Percentiles rank a stretch among this genome's conserved stretches.
Conservation (phyloP, 2,888 invertebrate genomes). For the Dromius quadrimaculatus region DNA sequence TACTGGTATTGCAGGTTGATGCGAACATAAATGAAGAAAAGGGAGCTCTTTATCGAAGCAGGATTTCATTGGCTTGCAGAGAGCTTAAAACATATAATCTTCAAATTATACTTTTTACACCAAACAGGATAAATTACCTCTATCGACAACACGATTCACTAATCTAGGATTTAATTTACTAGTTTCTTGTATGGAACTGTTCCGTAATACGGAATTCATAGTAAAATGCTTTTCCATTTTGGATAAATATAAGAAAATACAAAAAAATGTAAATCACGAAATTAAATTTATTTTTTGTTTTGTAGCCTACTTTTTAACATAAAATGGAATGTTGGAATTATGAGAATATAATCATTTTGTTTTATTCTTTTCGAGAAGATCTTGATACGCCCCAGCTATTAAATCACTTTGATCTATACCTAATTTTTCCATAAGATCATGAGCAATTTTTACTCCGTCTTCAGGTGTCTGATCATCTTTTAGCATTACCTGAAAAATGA, state of each 20-base stretch:
- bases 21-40: constrained; percentile 62
- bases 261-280: neutral
- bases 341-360: neutral
- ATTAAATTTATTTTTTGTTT: neutral
- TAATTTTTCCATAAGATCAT: constrained; percentile 76
- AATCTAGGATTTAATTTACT: neutral
- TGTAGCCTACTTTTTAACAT: neutral
- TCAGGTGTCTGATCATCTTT: constrained; percentile 74
- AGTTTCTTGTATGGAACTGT: neutral
- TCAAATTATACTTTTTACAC: neutral
- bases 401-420: constrained; percentile 74
- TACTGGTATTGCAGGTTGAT: constrained; percentile 65
- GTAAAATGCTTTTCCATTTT: constrained; percentile 14
- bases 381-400: constrained; percentile 82
- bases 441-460: constrained; percentile 79
- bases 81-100: constrained; percentile 57
- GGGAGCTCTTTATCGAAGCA: constrained; percentile 61
- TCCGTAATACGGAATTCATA: neutral
- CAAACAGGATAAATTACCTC: neutral
- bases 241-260: neutral
- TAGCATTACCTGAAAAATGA: constrained; percentile 76
- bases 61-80: constrained; percentile 57
- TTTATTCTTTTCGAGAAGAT: constrained; percentile 69
- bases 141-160: constrained; percentile 16
- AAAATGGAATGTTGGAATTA: neutral